A percentile compares a stretch with the other conserved stretches of the same genome.
phyloP scores from a whole-genome alignment of 1,140 invertebrate genomes.

The Temnothorax curvispinosus region DNA sequence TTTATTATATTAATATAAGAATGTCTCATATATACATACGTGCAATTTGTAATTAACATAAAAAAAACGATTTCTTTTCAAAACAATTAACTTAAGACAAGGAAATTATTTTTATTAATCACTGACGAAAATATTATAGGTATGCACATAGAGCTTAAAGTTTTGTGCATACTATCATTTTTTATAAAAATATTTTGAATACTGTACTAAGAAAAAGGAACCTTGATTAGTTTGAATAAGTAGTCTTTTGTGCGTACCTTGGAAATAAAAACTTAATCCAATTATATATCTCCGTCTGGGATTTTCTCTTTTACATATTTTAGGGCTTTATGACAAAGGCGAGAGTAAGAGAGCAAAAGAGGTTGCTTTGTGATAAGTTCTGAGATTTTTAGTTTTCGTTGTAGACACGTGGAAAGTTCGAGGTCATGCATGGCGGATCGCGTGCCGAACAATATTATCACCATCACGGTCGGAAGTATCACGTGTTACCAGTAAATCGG shows the following conservation, averaged over 20 bases:
- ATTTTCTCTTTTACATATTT: neutral
- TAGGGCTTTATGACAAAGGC: neutral
- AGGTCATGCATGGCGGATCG: conserved; percentile 20
- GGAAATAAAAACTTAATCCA: neutral
- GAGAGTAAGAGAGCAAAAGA: neutral
- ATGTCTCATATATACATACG: neutral
- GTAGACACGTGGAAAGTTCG: neutral
- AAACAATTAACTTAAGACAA: neutral
- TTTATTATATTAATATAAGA: neutral
- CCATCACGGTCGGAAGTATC: conserved; percentile 24
- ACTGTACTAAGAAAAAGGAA: neutral
- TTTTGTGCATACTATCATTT: neutral
- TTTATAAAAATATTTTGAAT: neutral
- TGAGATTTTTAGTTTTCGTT: conserved; percentile 16
- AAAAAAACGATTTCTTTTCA: neutral
- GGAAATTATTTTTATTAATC: neutral
- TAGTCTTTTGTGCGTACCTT: neutral
- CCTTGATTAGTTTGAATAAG: neutral
- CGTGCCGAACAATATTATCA: conserved; percentile 12
- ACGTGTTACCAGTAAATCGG: conserved; percentile 13
- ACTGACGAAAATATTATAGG: neutral
- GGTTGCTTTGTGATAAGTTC: neutral
- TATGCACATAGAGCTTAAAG: neutral
- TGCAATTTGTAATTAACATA: neutral
- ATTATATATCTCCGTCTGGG: neutral